phyloP scores from a whole-genome alignment of 2,888 invertebrate species.

The Camponotus fellah region DNA sequence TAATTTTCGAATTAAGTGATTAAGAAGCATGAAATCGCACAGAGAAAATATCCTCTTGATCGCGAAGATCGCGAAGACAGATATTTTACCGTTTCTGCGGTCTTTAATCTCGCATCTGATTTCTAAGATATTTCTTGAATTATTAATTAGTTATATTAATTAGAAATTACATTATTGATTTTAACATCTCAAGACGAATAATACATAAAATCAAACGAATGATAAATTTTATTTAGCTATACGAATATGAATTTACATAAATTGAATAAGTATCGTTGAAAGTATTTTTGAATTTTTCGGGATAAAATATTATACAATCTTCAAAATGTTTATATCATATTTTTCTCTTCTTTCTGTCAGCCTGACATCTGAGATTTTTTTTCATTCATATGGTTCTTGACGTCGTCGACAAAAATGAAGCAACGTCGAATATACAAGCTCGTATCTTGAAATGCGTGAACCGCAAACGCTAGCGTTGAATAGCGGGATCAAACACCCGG shows the following conservation, averaged over 20 bases:
- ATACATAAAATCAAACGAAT: not conserved
- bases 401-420: not conserved
- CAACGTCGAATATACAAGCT: conserved; percentile 23
- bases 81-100: not conserved
- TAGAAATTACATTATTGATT: not conserved
- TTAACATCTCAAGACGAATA: not conserved
- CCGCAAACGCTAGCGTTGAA: conserved; percentile 23
- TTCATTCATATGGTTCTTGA: conserved; percentile 8
- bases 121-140: not conserved
- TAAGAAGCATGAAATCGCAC: not conserved
- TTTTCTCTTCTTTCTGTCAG: not conserved
- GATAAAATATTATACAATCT: not conserved
- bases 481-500: conserved; percentile 39
- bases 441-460: conserved; percentile 36
- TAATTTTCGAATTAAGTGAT: not conserved
- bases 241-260: too few relatives aligned
- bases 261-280: not conserved
- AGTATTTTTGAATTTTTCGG: not conserved
- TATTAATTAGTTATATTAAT: not conserved
- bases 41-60: not conserved
- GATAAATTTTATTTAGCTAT: not conserved
- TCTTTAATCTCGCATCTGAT: not conserved
- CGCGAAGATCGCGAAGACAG: not conserved
- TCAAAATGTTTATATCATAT: not conserved
- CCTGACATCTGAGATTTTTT: not conserved